Evolutionary conservation across 23 tunicate species (phyloP).

Genomic region (Clavelina lepadiformis): DNA sequence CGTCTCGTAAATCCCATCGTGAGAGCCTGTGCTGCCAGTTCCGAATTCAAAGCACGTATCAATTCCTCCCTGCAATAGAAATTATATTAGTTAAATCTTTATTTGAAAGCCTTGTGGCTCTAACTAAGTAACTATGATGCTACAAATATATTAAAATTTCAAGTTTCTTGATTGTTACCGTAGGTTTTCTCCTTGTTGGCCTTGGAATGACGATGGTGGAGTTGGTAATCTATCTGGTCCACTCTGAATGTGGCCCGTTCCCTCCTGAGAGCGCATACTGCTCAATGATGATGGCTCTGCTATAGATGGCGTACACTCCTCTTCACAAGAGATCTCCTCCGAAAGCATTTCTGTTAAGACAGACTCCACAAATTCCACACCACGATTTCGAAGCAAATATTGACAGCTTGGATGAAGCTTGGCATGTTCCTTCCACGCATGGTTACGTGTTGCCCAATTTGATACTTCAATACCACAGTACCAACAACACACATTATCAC

Average conservation of each 20-base stretch:
- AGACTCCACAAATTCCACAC: conserved; percentile 14
- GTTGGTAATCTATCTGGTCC: conserved; percentile 25
- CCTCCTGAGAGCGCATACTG: too few relatives aligned
- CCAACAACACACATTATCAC: conserved; percentile 31
- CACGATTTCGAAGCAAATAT: conserved; percentile 18
- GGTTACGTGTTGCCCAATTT: background rate
- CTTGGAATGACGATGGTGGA: too few relatives aligned
- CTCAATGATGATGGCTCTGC: too few relatives aligned
- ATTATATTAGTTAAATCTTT: background rate
- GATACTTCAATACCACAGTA: conserved; percentile 20
- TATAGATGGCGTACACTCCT: too few relatives aligned
- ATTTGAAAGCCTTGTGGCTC: background rate
- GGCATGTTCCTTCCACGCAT: conserved; percentile 19
- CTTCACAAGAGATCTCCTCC: too few relatives aligned
- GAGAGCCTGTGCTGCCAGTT: background rate
- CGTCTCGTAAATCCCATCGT: conserved; percentile 21
- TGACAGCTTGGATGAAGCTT: conserved; percentile 13
- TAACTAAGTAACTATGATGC: background rate
- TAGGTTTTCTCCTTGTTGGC: too few relatives aligned
- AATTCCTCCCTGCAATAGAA: conserved; percentile 7
- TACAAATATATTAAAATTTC: too few relatives aligned
- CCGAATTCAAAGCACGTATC: background rate
- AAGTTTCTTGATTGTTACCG: too few relatives aligned
- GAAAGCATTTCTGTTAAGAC: too few relatives aligned
- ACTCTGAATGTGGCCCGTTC: conserved; percentile 1